phyloP scores from a whole-genome alignment of 2,888 invertebrate species.

The Lasioglossum figueresi region DNA sequence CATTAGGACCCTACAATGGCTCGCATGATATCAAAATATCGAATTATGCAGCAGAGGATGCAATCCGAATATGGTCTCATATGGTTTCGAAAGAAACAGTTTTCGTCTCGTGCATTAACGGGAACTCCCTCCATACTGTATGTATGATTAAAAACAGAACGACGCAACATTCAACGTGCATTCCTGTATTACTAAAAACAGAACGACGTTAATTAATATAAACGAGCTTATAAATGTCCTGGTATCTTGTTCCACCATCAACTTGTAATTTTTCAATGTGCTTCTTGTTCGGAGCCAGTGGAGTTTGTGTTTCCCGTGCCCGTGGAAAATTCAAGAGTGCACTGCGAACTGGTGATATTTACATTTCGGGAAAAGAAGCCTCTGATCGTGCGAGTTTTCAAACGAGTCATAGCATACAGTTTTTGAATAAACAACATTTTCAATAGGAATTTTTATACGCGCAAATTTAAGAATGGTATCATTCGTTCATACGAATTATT shows the following conservation, averaged over 20 bases:
- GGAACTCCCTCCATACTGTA: background rate
- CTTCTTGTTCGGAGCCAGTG: slow-evolving; percentile 4
- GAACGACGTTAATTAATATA: slow-evolving; percentile 46
- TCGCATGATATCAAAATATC: slow-evolving; percentile 15
- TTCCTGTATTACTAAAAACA: slow-evolving; percentile 41
- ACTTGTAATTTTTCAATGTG: slow-evolving; percentile 45
- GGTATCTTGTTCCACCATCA: slow-evolving; percentile 12
- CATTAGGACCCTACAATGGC: slow-evolving; percentile 16
- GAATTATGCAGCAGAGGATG: slow-evolving; percentile 23
- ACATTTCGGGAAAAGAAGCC: background rate
- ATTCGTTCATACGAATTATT: background rate
- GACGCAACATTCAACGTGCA: background rate
- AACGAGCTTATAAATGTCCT: slow-evolving; percentile 34
- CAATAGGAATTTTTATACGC: background rate
- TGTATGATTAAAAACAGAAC: background rate
- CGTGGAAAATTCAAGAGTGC: background rate
- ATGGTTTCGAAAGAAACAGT: slow-evolving; percentile 13
- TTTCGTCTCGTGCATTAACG: slow-evolving; percentile 22
- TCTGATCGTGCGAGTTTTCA: background rate
- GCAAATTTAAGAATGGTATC: background rate
- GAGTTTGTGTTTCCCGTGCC: background rate
- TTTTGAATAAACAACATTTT: background rate
- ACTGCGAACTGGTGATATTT: background rate
- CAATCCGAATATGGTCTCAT: slow-evolving; percentile 15
- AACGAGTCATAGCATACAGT: background rate